A percentile compares a stretch with the other conserved stretches of the same genome.
Conservation (phyloP, 2,797 vertebrate species). For the Macropodus opercularis region DNA sequence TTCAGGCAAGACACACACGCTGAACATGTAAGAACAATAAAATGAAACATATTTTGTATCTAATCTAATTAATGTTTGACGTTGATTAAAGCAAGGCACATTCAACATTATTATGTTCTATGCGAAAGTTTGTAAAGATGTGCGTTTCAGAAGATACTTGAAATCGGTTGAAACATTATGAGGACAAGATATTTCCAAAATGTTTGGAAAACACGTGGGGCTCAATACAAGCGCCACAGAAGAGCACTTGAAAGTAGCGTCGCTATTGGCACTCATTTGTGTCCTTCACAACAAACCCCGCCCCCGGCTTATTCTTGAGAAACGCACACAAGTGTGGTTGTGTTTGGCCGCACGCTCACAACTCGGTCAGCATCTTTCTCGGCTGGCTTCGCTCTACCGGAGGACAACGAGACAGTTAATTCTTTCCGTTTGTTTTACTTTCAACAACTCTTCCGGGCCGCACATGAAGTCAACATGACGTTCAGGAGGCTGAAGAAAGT, state of each 20-base stretch:
- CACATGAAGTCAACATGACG: slow-evolving; percentile 80
- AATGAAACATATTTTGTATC: too few species aligned
- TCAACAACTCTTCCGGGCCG: neutral
- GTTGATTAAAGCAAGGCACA: neutral
- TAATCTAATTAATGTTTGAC: neutral
- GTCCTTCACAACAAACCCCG: slow-evolving; percentile 43
- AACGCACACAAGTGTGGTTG: neutral
- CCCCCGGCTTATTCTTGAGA: slow-evolving; percentile 42
- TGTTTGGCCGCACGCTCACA: slow-evolving; percentile 20
- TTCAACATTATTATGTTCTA: too few species aligned
- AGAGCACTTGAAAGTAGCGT: slow-evolving; percentile 18
- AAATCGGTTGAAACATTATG: too few species aligned
- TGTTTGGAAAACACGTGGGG: neutral
- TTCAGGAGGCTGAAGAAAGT: slow-evolving; percentile 88
- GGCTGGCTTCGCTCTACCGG: neutral
- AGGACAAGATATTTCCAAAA: too few species aligned
- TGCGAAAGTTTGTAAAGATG: too few species aligned
- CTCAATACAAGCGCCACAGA: neutral
- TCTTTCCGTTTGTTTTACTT: neutral
- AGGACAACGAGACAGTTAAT: neutral
- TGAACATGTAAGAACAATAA: neutral
- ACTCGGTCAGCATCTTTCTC: slow-evolving; percentile 26
- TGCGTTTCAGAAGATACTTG: too few species aligned
- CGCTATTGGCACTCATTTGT: slow-evolving; percentile 31
- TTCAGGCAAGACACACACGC: neutral